Evolutionary conservation across 2,797 vertebrate species (phyloP).

Genomic region (Tragelaphus oryx): DNA sequence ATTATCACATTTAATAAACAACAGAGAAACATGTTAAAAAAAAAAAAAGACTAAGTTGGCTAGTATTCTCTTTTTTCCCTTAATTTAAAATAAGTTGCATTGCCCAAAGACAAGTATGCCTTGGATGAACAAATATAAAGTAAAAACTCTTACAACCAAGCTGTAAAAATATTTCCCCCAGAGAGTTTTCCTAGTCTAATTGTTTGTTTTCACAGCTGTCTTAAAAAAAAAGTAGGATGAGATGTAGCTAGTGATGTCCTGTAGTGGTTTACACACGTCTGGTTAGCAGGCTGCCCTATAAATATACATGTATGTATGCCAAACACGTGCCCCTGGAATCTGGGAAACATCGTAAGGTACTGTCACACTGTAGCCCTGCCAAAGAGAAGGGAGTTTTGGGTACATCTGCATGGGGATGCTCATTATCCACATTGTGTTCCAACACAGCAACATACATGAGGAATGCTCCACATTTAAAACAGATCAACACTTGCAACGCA

Average conservation of each 20-base stretch:
- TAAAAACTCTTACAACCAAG: constrained; percentile 41
- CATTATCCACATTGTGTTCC: not conserved
- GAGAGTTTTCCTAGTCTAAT: constrained; percentile 8
- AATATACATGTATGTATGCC: not conserved
- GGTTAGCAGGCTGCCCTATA: not conserved
- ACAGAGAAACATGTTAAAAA: not conserved
- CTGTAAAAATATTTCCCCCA: constrained; percentile 46
- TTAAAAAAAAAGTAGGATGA: not conserved
- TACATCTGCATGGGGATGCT: not conserved
- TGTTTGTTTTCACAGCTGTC: constrained; percentile 53
- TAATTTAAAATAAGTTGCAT: constrained; percentile 14
- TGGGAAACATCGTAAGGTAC: not conserved
- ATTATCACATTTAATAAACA: not conserved
- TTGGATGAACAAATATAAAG: constrained; percentile 42
- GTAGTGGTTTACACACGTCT: not conserved
- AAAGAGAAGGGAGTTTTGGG: not conserved
- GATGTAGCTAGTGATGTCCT: not conserved
- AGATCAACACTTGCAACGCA: not conserved
- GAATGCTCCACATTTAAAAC: not conserved
- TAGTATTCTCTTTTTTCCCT: not conserved
- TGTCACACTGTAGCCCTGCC: not conserved
- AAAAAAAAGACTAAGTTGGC: not conserved
- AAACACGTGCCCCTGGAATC: not conserved
- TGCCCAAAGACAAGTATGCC: not conserved
- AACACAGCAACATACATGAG: not conserved